These are phyloP conservation scores for Andrena dorsata DNA, from an alignment of 2,888 invertebrate species.

Conservation along the genomic window DNA sequence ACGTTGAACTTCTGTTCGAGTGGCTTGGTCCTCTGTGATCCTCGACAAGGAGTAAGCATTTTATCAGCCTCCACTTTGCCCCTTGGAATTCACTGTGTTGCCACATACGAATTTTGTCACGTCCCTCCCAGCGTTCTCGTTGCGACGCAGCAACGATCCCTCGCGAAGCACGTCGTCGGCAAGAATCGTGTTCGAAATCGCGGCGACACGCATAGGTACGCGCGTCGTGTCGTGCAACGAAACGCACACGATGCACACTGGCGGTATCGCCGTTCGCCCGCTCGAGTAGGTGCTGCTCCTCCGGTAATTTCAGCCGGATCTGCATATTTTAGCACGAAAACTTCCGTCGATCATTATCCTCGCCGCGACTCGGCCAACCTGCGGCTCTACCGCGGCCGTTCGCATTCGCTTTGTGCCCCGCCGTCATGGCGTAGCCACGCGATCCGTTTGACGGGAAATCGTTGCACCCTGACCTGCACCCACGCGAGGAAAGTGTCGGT, in stretches of 20 bases:
- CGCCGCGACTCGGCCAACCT: conserved; percentile 59
- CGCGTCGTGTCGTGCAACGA: conserved; percentile 35
- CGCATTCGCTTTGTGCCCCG: conserved; percentile 57
- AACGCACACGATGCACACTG: conserved; percentile 57
- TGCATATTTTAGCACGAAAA: conserved; percentile 85
- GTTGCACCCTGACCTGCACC: conserved; percentile 59
- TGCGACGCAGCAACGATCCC: conserved; percentile 2
- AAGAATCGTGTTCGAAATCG: conserved; percentile 10
- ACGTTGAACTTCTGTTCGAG: neutral
- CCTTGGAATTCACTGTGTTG: neutral
- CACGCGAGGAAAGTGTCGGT: conserved; percentile 13
- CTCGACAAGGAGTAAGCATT: no score
- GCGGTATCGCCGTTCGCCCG: conserved; percentile 49
- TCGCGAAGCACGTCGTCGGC: neutral
- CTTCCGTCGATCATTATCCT: conserved; percentile 84
- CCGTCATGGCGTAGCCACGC: conserved; percentile 43
- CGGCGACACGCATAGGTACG: conserved; percentile 17
- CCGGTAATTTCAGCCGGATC: conserved; percentile 83
- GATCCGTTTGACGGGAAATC: conserved; percentile 65
- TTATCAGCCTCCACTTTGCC: no score
- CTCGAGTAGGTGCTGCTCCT: conserved; percentile 79
- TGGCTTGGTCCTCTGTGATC: no score
- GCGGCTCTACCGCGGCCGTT: conserved; percentile 47
- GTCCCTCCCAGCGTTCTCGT: neutral
- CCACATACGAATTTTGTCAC: neutral